Conservation (phyloP, 1,140 invertebrate species). For the Uloborus diversus region DNA sequence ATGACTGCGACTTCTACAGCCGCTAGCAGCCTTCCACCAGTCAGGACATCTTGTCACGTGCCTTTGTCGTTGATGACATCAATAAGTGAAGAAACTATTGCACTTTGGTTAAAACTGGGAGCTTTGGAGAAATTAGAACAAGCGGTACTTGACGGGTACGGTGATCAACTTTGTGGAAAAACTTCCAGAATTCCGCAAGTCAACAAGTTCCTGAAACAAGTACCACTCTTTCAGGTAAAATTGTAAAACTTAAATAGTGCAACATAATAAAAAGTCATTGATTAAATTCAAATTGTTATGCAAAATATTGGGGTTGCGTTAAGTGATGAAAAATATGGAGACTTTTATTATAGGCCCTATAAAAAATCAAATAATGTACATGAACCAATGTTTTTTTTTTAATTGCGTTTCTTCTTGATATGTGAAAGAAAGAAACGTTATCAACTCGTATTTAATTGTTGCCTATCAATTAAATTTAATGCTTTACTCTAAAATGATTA, state of each 20-base stretch:
- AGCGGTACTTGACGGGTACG: slow-evolving; percentile 86
- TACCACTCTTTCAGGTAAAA: slow-evolving; percentile 87
- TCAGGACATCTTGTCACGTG: slow-evolving; percentile 44
- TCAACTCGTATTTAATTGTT: too few relatives aligned
- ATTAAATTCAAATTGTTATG: too few relatives aligned
- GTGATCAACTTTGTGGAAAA: slow-evolving; percentile 77
- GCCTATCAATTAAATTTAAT: too few relatives aligned
- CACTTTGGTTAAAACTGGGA: slow-evolving; percentile 74
- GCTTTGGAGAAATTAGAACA: slow-evolving; percentile 89
- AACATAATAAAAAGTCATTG: too few relatives aligned
- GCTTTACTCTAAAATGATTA: too few relatives aligned
- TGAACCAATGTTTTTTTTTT: too few relatives aligned
- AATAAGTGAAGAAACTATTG: slow-evolving; percentile 58
- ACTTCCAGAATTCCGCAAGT: slow-evolving; percentile 81
- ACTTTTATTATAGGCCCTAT: too few relatives aligned
- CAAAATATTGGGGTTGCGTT: too few relatives aligned
- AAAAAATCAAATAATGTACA: too few relatives aligned
- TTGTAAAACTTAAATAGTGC: neutral
- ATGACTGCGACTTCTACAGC: slow-evolving; percentile 48
- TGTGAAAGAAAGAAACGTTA: too few relatives aligned
- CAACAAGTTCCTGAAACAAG: slow-evolving; percentile 87
- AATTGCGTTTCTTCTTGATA: too few relatives aligned
- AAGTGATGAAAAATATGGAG: too few relatives aligned
- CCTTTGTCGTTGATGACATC: slow-evolving; percentile 46
- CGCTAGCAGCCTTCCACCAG: slow-evolving; percentile 47